Evolutionary conservation across 2,113 vertebrate species (phyloP), one percentile per base, ranked within the genome.

Genomic region (Montifringilla adamsi): DNA sequence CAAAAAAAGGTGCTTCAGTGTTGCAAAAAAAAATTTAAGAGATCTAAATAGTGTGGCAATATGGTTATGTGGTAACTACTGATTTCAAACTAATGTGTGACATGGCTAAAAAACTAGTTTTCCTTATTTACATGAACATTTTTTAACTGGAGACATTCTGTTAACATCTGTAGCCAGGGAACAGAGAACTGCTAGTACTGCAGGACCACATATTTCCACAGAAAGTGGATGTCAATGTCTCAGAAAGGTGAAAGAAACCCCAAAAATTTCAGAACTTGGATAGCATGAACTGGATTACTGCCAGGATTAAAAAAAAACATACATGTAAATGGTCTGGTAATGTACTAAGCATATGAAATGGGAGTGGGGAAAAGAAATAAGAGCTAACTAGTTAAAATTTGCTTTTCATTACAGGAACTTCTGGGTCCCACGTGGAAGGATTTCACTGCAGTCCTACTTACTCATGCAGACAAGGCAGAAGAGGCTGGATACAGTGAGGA

Each of bases 361-460:
- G 56, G 18, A 86, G 53, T 13, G 24, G 66, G 69, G 84, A 75
- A 82, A 70, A 33, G 33, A 44, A 93, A 60, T 58, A 95, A 96
- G 84, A 91, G 14, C 59, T 35, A 96, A 70, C 47, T 83, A 93
- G 64, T 77, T 82, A 56, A 95, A 30, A 76, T 84, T 86, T 85
- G 75, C 7, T 70, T 90, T 95, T 74, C 94, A 76, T 94, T 97
- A 91, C 95, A 99, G 98, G 97, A 97, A 90, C 97, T 99, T 88
- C 97, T 99, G 49, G 98, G 98, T 84, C 96, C 98, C 87, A 96
- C 93, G 10, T 99, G 98, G 98, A 98, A 77, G 55, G 92, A 94
- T 63, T 98, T 98, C 82, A 96, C 98, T 30, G 93, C 97, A 53
- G 94, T 99, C 52, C 91, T 99, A 86, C 93, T 99, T 44, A 99